A percentile compares a stretch with the other conserved stretches of the same genome.
Evolutionary conservation across 2,888 invertebrate species (phyloP).

Genomic region (Netelia melanura): DNA sequence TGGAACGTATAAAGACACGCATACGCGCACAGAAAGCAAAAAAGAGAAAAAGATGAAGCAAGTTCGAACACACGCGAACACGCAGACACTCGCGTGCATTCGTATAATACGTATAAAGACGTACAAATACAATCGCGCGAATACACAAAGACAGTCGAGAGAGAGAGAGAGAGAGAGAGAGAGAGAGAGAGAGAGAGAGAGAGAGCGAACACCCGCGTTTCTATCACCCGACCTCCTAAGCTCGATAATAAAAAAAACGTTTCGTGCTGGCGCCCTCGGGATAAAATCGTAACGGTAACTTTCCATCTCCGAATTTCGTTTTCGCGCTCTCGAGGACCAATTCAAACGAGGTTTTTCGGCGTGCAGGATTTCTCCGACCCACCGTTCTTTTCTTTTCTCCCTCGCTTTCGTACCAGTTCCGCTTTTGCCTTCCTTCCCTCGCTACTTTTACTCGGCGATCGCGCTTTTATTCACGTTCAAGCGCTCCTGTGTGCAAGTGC

Average conservation of each 20-base stretch:
- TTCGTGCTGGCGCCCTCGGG: constrained; percentile 50
- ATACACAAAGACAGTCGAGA: background rate
- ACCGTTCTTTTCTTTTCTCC: constrained; percentile 32
- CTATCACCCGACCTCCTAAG: background rate
- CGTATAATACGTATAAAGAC: constrained; percentile 36
- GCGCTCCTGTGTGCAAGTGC: constrained; percentile 45
- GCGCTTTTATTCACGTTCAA: constrained; percentile 55
- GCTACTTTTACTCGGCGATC: constrained; percentile 13
- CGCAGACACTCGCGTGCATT: constrained; percentile 17
- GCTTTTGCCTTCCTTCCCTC: constrained; percentile 14
- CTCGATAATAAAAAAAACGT: constrained; percentile 60
- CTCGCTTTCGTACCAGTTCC: constrained; percentile 13
- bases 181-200: too few relatives aligned
- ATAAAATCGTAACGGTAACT: constrained; percentile 66
- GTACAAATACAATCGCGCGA: too few relatives aligned
- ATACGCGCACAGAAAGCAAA: background rate
- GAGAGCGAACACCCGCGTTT: background rate
- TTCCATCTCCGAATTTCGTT: constrained; percentile 67
- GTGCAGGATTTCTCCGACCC: constrained; percentile 34
- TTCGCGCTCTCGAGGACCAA: constrained; percentile 65
- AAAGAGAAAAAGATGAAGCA: background rate
- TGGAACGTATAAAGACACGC: constrained; percentile 34
- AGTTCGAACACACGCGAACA: background rate
- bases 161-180: too few relatives aligned
- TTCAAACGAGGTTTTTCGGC: constrained; percentile 65